phyloP scores from a whole-genome alignment of 30 jellyfish, hydroid and myxozoan genomes.

The Sanderia malayensis region DNA sequence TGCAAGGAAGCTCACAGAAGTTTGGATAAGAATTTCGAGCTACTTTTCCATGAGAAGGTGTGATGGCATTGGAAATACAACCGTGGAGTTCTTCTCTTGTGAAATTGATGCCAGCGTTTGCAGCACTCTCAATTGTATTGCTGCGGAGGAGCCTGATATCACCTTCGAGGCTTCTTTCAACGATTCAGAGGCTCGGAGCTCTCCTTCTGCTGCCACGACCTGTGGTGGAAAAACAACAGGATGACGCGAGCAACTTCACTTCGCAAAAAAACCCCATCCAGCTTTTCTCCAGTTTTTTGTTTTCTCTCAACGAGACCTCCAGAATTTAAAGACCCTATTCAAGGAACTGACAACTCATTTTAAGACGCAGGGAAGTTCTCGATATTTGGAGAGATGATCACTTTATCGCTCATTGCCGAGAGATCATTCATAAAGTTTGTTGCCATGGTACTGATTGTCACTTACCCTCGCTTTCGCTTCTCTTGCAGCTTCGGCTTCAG shows the following conservation, averaged over 20 bases:
- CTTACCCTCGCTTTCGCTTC: conserved; percentile 95
- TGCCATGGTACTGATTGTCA: background rate
- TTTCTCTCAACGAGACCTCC: too few relatives aligned
- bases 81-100: conserved; percentile 73
- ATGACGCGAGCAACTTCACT: too few relatives aligned
- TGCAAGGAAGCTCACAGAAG: too few relatives aligned
- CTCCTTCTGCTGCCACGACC: conserved; percentile 81
- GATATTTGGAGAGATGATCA: too few relatives aligned
- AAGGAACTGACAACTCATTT: too few relatives aligned
- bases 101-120: conserved; percentile 72
- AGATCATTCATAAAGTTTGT: background rate
- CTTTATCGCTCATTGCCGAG: too few relatives aligned
- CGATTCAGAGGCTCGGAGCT: conserved; percentile 56
- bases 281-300: too few relatives aligned
- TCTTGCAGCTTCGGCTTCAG: conserved; percentile 96
- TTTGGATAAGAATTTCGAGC: too few relatives aligned
- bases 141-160: conserved; percentile 62
- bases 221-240: too few relatives aligned
- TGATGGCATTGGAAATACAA: conserved; percentile 69
- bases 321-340: too few relatives aligned
- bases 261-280: too few relatives aligned
- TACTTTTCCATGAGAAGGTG: conserved; percentile 6
- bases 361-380: too few relatives aligned
- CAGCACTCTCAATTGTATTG: conserved; percentile 65
- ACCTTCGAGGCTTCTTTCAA: conserved; percentile 65